phyloP scores from a whole-genome alignment of 2,888 invertebrate genomes.

The Spisula subtruncata region DNA sequence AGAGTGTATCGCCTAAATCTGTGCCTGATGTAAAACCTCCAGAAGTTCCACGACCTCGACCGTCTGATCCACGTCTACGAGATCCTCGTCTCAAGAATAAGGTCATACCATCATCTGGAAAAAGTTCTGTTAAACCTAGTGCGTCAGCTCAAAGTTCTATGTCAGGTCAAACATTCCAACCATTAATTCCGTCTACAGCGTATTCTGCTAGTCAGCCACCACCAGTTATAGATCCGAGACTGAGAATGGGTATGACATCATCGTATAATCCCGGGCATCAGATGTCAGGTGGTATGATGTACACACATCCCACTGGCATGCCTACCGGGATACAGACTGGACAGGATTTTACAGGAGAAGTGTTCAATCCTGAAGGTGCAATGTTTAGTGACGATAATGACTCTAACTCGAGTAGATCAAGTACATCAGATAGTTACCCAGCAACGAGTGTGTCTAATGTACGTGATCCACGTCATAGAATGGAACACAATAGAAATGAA shows the following conservation, averaged over 20 bases:
- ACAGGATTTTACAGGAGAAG: conserved; percentile 58
- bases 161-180: conserved; percentile 37
- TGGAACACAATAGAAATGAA: conserved; percentile 10
- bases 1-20: conserved; percentile 13
- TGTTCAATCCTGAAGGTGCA: conserved; percentile 59
- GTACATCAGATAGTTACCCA: conserved; percentile 28
- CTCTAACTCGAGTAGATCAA: conserved; percentile 63
- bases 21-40: conserved; percentile 27
- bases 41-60: conserved; percentile 62
- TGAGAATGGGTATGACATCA: background rate
- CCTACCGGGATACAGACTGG: background rate
- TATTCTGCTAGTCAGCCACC: conserved; percentile 4
- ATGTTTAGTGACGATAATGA: conserved; percentile 66
- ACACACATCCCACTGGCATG: background rate
- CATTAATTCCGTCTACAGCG: background rate
- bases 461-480: conserved; percentile 39
- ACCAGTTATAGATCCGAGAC: background rate
- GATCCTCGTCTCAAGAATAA: conserved; percentile 54
- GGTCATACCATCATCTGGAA: background rate
- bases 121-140: background rate
- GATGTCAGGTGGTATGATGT: background rate
- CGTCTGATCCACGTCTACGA: conserved; percentile 67
- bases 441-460: conserved; percentile 12
- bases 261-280: conserved; percentile 22
- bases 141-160: background rate